These are phyloP conservation scores for Trematomus bernacchii DNA, from an alignment of 2,797 vertebrate genomes.

Conservation along the genomic window DNA sequence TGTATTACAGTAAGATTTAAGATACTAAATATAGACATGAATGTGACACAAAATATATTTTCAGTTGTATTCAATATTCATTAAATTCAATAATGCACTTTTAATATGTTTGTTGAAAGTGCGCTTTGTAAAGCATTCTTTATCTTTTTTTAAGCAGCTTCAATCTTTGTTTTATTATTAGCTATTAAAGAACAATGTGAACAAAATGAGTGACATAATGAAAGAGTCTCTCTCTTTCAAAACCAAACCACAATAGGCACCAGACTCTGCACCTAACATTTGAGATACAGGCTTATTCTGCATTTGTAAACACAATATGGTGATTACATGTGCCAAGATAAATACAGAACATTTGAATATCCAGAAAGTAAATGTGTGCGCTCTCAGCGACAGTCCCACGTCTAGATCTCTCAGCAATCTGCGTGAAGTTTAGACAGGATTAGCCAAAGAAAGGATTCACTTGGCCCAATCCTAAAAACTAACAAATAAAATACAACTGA, in stretches of 20 bases:
- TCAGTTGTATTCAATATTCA: not conserved
- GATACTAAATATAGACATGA: constrained; percentile 22
- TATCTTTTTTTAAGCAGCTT: not conserved
- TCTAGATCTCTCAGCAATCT: constrained; percentile 31
- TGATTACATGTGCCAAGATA: constrained; percentile 31
- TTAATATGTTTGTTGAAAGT: not conserved
- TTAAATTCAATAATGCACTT: not conserved
- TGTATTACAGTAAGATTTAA: not conserved
- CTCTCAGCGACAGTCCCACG: constrained; percentile 7
- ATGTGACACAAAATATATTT: not conserved
- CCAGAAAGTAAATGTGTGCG: constrained; percentile 37
- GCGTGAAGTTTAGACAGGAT: constrained; percentile 44
- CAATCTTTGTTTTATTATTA: not conserved
- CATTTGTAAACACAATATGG: constrained; percentile 44
- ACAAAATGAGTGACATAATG: not conserved
- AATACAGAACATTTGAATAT: constrained; percentile 37
- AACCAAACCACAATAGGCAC: not conserved
- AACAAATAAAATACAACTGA: constrained; percentile 27
- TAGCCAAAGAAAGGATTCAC: constrained; percentile 32
- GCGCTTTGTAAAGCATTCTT: not conserved
- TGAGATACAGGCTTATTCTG: constrained; percentile 16
- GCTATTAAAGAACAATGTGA: not conserved
- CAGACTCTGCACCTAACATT: constrained; percentile 9
- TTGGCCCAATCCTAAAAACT: constrained; percentile 36
- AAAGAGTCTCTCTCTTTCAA: not conserved